Evolutionary conservation across 1,140 invertebrate genomes (phyloP), one percentile per base, ranked within the genome.

Genomic region (Mercenaria mercenaria): DNA sequence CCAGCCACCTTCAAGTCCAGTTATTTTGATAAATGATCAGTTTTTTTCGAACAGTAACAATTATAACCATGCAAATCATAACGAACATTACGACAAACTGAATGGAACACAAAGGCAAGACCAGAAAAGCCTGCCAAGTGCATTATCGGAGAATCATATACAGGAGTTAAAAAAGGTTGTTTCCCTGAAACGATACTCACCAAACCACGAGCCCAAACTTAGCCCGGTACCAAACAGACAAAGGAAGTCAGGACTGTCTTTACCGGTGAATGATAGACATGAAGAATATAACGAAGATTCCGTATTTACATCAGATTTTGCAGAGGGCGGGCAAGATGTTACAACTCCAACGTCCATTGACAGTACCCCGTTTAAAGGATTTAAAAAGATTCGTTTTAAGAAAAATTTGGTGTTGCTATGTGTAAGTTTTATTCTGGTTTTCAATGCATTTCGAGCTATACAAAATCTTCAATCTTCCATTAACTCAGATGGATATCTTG

Each of bases 401-500:
- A 95, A 95, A 89, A 96, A 96, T 72, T 88, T 96, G 26, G 91
- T 95, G 47, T 92, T 96, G 77, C 83, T 96, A 26, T 95, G 95
- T 74, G 80, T 94, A 18, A 94, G 95, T 90, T 95, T 96, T 83
- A 95, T 96, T 47, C 91, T 95, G 18, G 91, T 95, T n/a, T 96
- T 95, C 91, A 94, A 95, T 26, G 94, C 94, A 41, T 96, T 95
- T 79, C 89, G 95, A 74, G 95, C 95, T 34, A 95, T 95, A 84
- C 95, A 96, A 81, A 96, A 96, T 77, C 90, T 96, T 0, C 95
- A 96, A 90, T 95, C 95, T 13, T 95, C 94, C 15, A 87, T 96
- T 29, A 95, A 96, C 85, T 83, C 92, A 18, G 77, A 91, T 13
- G 77, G 89, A 69, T 88, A 95, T 69, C 89, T 95, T 18, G 95